Base-by-base conservation (phyloP, 2,888 invertebrate genomes). In the Ormyrus rosae region DNA sequence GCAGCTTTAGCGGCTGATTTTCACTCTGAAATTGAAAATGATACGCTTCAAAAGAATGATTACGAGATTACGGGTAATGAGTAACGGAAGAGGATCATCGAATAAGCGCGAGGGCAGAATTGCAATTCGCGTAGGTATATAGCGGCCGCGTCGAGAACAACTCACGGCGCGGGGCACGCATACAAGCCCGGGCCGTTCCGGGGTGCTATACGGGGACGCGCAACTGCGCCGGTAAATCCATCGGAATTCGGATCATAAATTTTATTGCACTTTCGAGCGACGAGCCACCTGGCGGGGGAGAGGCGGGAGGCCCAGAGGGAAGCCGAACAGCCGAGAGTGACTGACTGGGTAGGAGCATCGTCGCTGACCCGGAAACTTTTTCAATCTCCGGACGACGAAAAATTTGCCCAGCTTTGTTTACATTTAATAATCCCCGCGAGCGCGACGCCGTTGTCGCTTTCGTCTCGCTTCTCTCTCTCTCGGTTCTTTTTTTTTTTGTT, bases 231-330 rank as follows among this genome's bases (percentile, higher is more conserved):
- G 81, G 80, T 83, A 84, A 84, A 84, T 80, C 81, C 83, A 84
- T 83, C 81, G 83, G 79, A 82, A 84, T 84, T 80, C 77, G 73
- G 71, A 80, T 82, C 81, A 78, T 84, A 82, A 81, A 85, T 84
- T 84, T 84, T 73, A 78, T 75, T 72, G 76, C 64, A 72, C 80
- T 83, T 77, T 72, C 82, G 73, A 74, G 19, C 77, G 73, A 2
- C 11, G 53, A n/a, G 34, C 75, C 6, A 7, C 45, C 11, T 13
- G 10, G 10, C 34, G 34, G 60, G 19, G 19, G 19, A 0, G 19
- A 2, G 19, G 2, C 55, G 19, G 53, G 51, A 11, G 13, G 63
- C n/a, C 53, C 19, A 8, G 63, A 10, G 45, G 56, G 13, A 34
- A n/a, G 9, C n/a, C 60, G 78, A 75, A 53, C 50, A 46, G 48